phyloP scores from a whole-genome alignment of 2,113 vertebrate genomes.

The Pterocles gutturalis region DNA sequence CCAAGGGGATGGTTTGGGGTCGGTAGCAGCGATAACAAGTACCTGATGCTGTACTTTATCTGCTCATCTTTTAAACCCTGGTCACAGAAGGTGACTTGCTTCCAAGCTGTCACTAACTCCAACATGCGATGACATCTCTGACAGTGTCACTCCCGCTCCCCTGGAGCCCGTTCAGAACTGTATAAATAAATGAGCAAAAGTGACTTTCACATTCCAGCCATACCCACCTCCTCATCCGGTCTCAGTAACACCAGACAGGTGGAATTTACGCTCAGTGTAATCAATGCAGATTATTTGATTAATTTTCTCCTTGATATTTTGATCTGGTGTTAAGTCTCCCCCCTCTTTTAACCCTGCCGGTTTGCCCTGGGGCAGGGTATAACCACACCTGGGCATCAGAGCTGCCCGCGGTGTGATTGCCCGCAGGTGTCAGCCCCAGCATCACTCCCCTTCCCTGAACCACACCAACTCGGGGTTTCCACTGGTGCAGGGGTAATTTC shows the following conservation, averaged over 20 bases:
- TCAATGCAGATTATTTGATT: background rate
- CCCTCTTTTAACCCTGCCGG: background rate
- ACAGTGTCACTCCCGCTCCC: background rate
- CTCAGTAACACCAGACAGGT: background rate
- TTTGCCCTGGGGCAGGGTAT: background rate
- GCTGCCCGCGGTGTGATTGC: rapidly evolving
- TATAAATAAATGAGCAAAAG: background rate
- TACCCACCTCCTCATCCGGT: background rate
- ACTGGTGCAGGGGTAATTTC: rapidly evolving
- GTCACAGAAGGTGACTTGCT: background rate
- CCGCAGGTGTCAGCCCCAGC: background rate
- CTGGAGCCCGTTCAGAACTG: background rate
- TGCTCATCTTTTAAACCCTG: background rate
- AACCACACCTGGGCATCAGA: background rate
- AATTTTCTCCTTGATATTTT: background rate
- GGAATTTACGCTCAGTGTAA: background rate
- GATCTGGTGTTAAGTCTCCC: background rate
- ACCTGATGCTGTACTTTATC: background rate
- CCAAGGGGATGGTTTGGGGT: background rate
- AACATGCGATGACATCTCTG: background rate
- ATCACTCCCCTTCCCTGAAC: background rate
- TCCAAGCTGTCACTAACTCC: background rate
- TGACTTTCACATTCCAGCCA: background rate
- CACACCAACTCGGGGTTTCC: background rate
- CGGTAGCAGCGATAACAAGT: background rate